Conservation (phyloP, 2,888 invertebrate species). For the Meloe dianella region DNA sequence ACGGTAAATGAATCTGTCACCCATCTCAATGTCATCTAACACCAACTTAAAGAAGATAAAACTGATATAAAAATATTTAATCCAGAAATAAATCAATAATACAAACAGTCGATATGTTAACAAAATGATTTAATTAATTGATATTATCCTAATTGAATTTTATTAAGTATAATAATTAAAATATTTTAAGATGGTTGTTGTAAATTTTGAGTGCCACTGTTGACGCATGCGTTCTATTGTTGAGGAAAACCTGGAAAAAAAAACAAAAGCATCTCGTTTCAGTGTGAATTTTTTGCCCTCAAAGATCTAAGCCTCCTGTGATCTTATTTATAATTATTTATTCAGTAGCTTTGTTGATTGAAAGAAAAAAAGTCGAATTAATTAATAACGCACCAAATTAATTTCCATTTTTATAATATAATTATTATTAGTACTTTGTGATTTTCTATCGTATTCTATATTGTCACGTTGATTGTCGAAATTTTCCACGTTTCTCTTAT, state of each 20-base stretch:
- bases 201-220: background rate
- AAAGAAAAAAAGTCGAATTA: background rate
- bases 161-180: background rate
- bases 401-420: no score
- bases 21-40: background rate
- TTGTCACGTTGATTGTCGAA: background rate
- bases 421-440: no score
- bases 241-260: background rate
- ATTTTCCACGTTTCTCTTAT: no score
- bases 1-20: background rate
- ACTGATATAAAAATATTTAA: no score
- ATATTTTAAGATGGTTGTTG: background rate
- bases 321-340: background rate
- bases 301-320: background rate
- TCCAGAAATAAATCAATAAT: no score
- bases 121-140: no score
- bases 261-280: slow-evolving; percentile 4
- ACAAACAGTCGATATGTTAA: no score
- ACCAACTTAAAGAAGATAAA: no score
- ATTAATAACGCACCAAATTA: background rate
- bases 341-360: background rate
- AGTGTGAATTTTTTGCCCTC: background rate
- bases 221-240: background rate
- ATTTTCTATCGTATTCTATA: no score
- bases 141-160: background rate